Evolutionary conservation across 2,888 invertebrate species (phyloP), one percentile per base, ranked within the genome.

Genomic region (Halocaridina rubra): DNA sequence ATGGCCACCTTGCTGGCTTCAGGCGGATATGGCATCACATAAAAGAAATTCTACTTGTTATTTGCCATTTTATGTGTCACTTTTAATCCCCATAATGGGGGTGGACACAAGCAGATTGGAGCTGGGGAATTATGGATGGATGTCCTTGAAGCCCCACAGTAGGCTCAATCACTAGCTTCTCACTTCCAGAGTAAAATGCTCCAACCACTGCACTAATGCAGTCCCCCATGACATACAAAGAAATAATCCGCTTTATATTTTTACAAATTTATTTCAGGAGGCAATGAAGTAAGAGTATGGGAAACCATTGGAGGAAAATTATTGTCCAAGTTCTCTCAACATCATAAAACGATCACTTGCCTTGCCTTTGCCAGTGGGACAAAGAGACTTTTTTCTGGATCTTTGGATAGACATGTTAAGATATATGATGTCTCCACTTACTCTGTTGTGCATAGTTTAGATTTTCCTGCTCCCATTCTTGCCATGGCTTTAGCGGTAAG

Each of bases 301-400:
- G 98, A 99, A 91, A 93, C 97, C 76, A 94, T 96, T 88, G 97
- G 97, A 32, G 98, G 98, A 10, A 95, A 95, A 90, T 92, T 97
- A 80, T 91, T 99, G 29, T 94, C 96, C 1, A 94, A 94, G 89
- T 93, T 99, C 88, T 95, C 95, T 1, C 95, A 97, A 89, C 99
- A 99, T 91, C 97, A 98, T 91, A 99, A 99, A 92, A 97, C 98
- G 0, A 94, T 99, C 0, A 99, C 98, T 0, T 95, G 96, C 88
- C 91, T 99, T 74, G 92, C 94, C 88, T 93, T 98, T 86, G 96
- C 96, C 29, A 95, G 95, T 64, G 94, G 96, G 90, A 95, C 95
- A 29, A 95, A 94, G 88, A 93, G 96, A 89, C 92, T 99, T 24
- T 91, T 98, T 89, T 97, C 98, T 0, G 97, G 95, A 0, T 96